Evolutionary conservation across 1,140 invertebrate species (phyloP).

Genomic region (Trypoxylus dichotomus): DNA sequence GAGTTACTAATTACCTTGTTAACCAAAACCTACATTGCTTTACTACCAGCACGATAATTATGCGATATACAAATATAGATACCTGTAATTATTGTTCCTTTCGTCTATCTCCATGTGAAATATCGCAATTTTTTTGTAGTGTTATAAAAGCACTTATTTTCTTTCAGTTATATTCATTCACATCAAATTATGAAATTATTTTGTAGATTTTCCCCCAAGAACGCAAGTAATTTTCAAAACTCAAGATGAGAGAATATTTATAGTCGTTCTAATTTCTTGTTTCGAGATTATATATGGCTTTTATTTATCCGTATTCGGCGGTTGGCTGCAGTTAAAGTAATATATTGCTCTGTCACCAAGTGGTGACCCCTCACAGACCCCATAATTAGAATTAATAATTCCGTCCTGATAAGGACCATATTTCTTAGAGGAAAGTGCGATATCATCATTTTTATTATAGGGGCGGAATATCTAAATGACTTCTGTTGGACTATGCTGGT

Average conservation of each 20-base stretch:
- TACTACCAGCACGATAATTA: too few relatives aligned
- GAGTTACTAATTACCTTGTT: too few relatives aligned
- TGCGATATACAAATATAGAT: too few relatives aligned
- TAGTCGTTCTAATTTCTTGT: neutral
- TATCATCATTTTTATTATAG: slow-evolving; percentile 26
- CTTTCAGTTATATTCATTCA: too few relatives aligned
- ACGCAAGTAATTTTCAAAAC: too few relatives aligned
- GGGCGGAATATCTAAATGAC: slow-evolving; percentile 13
- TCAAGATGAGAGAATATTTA: neutral
- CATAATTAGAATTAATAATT: slow-evolving; percentile 23
- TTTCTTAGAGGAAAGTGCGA: neutral
- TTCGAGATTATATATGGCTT: neutral
- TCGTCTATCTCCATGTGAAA: too few relatives aligned
- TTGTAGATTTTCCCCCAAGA: too few relatives aligned
- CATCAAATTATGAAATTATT: too few relatives aligned
- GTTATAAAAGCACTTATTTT: too few relatives aligned
- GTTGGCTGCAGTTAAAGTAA: neutral
- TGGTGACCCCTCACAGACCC: neutral
- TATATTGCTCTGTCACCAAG: slow-evolving; percentile 11
- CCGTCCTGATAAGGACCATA: slow-evolving; percentile 6
- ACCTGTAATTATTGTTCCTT: too few relatives aligned
- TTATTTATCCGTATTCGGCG: neutral
- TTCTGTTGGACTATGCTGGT: neutral
- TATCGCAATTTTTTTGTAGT: too few relatives aligned
- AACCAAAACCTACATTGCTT: too few relatives aligned